These are phyloP conservation scores for Esox masquinongy DNA, from an alignment of 2,797 vertebrate species.

Conservation along the genomic window DNA sequence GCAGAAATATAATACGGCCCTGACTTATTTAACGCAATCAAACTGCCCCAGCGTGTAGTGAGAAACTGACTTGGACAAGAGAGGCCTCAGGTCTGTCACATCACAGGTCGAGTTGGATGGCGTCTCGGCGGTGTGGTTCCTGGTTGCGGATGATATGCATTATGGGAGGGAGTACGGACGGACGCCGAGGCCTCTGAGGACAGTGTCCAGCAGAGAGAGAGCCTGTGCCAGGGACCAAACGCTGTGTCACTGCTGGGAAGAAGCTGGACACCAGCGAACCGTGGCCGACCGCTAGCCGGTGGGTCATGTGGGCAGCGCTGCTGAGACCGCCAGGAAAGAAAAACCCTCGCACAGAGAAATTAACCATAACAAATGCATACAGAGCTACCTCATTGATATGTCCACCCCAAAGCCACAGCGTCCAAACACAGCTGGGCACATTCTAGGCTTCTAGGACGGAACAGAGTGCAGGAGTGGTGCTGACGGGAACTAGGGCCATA, in stretches of 20 bases:
- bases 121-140: background rate
- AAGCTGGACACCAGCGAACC: constrained; percentile 46
- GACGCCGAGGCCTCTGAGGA: background rate
- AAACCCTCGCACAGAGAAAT: constrained; percentile 3
- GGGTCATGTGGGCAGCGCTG: constrained; percentile 35
- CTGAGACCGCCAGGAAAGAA: constrained; percentile 31
- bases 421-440: constrained; percentile 6
- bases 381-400: background rate
- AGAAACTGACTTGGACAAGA: too few species aligned
- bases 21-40: too few species aligned
- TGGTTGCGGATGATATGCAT: background rate
- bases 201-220: constrained; percentile 5
- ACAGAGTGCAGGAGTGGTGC: background rate
- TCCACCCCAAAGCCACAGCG: constrained; percentile 17
- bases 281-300: constrained; percentile 8
- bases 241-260: constrained; percentile 70
- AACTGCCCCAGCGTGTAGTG: too few species aligned
- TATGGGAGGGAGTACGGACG: background rate
- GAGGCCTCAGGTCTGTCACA: too few species aligned
- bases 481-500: constrained; percentile 34
- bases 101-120: background rate
- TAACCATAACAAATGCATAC: constrained; percentile 30
- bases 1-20: too few species aligned
- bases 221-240: constrained; percentile 51
- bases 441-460: constrained; percentile 20